Evolutionary conservation across 1,140 invertebrate genomes (phyloP), one percentile per base, ranked within the genome.

Genomic region (Muscidifurax raptorellus): DNA sequence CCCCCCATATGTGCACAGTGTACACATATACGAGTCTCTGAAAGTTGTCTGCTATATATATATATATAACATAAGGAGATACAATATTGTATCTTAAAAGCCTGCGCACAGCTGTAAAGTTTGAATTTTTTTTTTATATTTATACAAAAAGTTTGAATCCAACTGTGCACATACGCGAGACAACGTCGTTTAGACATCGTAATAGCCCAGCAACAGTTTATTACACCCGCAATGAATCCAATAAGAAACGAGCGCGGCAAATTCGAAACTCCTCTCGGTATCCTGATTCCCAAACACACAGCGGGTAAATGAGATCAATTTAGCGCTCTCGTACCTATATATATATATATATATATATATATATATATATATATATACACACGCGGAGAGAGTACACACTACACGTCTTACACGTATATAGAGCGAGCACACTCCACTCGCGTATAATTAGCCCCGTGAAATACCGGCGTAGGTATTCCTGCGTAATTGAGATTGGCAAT

Each of bases 401-500:
- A 78, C 69, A 25, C 15, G 12, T 28, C 36, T 77, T n/a, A 22
- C 36, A 52, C 28, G 64, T 28, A 1, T 1, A 22, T 18, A 52
- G 47, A 18, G 32, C 74, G 71, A 13, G 71, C 28, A 36, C n/a
- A 47, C 74, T 27, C 82, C 72, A 76, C 12, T 82, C 71, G n/a
- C n/a, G 74, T 74, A 59, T 59, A 79, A 84, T 84, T 78, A 84
- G 82, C 25, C 82, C 28, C 82, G 66, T 79, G 76, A 80, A 85
- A 80, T 80, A 81, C 40, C n/a, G 67, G 77, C 78, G 22, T 59
- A 59, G 52, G 52, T 59, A 59, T 59, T 59, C 52, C 13, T 44
- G 74, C 10, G 82, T 88, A 88, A 88, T 88, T 87, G 85, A 84
- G 78, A 84, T 84, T 84, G 83, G 12, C 83, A 84, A 84, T 84